A percentile compares a stretch with the other conserved stretches of the same genome.
These are phyloP conservation scores for Craniophora ligustri DNA, from an alignment of 2,888 invertebrate species.

Conservation along the genomic window DNA sequence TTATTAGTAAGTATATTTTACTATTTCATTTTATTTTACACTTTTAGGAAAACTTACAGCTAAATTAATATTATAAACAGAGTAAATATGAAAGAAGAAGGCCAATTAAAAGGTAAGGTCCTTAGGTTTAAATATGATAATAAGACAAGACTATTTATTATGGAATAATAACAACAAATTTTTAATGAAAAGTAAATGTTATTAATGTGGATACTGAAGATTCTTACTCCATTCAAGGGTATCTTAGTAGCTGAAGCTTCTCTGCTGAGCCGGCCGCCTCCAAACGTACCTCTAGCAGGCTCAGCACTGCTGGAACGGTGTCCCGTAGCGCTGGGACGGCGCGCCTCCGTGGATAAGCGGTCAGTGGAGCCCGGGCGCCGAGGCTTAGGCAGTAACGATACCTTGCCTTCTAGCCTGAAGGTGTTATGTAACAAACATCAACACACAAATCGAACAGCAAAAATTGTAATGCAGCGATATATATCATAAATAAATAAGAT, in stretches of 20 bases:
- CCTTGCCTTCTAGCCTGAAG: constrained; percentile 72
- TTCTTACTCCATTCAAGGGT: constrained; percentile 69
- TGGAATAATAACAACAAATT: too few species aligned
- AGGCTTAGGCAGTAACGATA: constrained; percentile 77
- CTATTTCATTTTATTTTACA: too few species aligned
- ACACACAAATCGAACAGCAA: too few species aligned
- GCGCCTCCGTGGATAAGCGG: constrained; percentile 73
- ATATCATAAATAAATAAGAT: too few species aligned
- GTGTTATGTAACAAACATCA: not conserved
- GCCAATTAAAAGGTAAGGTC: too few species aligned
- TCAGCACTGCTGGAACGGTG: constrained; percentile 81
- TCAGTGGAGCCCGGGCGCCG: constrained; percentile 77
- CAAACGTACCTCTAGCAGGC: constrained; percentile 71
- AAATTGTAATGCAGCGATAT: too few species aligned
- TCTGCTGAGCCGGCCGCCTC: constrained; percentile 68
- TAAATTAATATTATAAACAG: too few species aligned
- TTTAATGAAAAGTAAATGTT: not conserved
- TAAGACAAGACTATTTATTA: too few species aligned
- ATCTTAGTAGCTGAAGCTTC: constrained; percentile 79
- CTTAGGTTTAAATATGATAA: too few species aligned
- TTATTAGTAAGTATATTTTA: too few species aligned
- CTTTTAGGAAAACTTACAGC: too few species aligned
- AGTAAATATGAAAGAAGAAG: too few species aligned
- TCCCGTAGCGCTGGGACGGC: constrained; percentile 70
- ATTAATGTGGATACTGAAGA: not conserved